These are phyloP conservation scores for Tineola bisselliella DNA, from an alignment of 2,888 invertebrate species.

Conservation along the genomic window DNA sequence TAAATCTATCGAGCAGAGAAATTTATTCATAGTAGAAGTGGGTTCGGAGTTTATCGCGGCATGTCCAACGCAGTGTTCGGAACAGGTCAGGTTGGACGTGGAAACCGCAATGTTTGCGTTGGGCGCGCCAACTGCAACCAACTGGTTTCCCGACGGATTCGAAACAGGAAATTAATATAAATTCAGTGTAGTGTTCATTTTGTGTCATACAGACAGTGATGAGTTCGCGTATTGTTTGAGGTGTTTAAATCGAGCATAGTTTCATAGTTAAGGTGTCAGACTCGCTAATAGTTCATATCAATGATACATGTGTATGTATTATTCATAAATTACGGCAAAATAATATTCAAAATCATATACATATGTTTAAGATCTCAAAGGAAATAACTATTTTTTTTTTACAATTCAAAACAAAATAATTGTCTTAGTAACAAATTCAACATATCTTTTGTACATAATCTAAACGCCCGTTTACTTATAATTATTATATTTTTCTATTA, in stretches of 20 bases:
- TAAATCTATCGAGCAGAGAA: neutral
- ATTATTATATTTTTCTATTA: too few relatives aligned
- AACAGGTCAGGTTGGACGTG: constrained; percentile 20
- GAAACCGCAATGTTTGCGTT: constrained; percentile 2
- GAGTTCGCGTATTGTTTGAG: constrained; percentile 42
- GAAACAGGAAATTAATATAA: constrained; percentile 64
- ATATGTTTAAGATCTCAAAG: too few relatives aligned
- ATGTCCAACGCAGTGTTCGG: constrained; percentile 51
- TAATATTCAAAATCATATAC: too few relatives aligned
- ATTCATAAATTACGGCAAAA: too few relatives aligned
- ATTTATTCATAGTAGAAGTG: constrained; percentile 12
- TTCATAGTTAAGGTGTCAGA: neutral
- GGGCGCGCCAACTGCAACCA: constrained; percentile 30
- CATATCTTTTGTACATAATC: too few relatives aligned
- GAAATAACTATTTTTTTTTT: too few relatives aligned
- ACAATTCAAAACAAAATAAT: too few relatives aligned
- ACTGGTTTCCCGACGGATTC: constrained; percentile 38
- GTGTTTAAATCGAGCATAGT: constrained; percentile 41
- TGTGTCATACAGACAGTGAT: constrained; percentile 44
- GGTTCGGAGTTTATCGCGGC: constrained; percentile 44
- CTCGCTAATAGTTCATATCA: neutral
- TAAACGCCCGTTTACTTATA: too few relatives aligned
- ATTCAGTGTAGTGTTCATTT: constrained; percentile 38
- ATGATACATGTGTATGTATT: neutral
- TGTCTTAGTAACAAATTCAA: too few relatives aligned